Conservation (phyloP, 1,140 invertebrate species). For the Drosophila pruinosa region DNA sequence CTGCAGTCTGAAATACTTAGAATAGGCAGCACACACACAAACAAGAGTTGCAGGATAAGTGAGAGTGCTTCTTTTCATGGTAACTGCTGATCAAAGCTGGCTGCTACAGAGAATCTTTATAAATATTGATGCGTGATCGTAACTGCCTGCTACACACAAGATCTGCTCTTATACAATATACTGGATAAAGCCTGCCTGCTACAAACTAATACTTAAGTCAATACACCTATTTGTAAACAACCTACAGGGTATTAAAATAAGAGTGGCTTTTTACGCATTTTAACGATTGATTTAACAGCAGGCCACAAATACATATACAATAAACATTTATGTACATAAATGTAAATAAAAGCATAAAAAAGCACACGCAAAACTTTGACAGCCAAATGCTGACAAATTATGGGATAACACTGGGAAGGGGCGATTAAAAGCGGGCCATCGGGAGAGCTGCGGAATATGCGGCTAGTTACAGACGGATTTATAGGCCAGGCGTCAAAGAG, state of each 20-base stretch:
- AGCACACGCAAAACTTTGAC: conserved; percentile 29
- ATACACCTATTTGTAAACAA: neutral
- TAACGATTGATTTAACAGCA: conserved; percentile 77
- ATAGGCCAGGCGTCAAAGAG: conserved; percentile 49
- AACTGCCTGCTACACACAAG: neutral
- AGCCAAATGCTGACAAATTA: conserved; percentile 56
- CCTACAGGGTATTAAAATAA: conserved; percentile 3
- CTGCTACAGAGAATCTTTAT: neutral
- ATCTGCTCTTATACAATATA: neutral
- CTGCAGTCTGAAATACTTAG: too few species aligned
- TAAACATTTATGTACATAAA: conserved; percentile 7
- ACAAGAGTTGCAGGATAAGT: too few species aligned
- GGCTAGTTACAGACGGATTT: conserved; percentile 60
- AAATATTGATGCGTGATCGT: neutral
- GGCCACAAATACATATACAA: conserved; percentile 55
- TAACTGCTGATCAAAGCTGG: neutral
- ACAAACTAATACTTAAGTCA: neutral
- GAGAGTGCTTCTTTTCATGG: too few species aligned
- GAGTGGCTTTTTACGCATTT: conserved; percentile 71
- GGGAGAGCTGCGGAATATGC: conserved; percentile 11
- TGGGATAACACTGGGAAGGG: neutral
- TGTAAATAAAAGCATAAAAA: conserved; percentile 21
- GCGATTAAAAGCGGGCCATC: neutral
- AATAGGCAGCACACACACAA: too few species aligned
- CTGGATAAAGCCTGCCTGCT: neutral